Evolutionary conservation across 2,113 vertebrate species (phyloP).

Genomic region (Leuciscus idus): DNA sequence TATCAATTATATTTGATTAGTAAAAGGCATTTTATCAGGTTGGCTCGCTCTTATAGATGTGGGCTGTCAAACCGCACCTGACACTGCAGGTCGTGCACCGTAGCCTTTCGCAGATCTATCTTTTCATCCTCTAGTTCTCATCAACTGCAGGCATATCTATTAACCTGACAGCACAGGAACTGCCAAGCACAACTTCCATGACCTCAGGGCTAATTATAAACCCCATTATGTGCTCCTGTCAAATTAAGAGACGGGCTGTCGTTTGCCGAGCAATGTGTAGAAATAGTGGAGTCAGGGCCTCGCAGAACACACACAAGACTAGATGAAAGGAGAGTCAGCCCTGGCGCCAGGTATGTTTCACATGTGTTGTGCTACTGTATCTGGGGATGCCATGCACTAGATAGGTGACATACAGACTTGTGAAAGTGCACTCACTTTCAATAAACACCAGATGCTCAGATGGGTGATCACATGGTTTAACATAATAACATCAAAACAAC

Average conservation of each 20-base stretch:
- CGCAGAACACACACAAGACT: not conserved
- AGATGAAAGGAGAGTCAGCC: not conserved
- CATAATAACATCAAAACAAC: too few relatives aligned
- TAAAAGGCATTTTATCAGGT: not conserved
- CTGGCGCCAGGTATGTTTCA: conserved; percentile 2
- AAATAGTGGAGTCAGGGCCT: conserved; percentile 11
- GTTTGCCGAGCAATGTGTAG: conserved; percentile 1
- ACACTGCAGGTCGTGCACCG: conserved; percentile 21
- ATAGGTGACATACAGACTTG: not conserved
- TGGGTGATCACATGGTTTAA: not conserved
- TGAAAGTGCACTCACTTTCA: not conserved
- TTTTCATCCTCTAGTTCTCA: conserved; percentile 27
- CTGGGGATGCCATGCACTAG: not conserved
- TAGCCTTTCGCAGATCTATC: not conserved
- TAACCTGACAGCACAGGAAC: conserved; percentile 50
- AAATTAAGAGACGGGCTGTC: conserved; percentile 44
- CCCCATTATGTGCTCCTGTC: conserved; percentile 55
- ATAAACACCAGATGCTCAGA: not conserved
- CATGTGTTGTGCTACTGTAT: not conserved
- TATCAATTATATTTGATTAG: not conserved
- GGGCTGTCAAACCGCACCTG: conserved; percentile 1
- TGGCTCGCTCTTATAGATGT: not conserved
- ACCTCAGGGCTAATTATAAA: conserved; percentile 55
- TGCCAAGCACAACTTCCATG: conserved; percentile 43
- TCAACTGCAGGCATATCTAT: conserved; percentile 45